phyloP scores from a whole-genome alignment of 2,113 vertebrate genomes.

The Machaerirhynchus nigripectus region DNA sequence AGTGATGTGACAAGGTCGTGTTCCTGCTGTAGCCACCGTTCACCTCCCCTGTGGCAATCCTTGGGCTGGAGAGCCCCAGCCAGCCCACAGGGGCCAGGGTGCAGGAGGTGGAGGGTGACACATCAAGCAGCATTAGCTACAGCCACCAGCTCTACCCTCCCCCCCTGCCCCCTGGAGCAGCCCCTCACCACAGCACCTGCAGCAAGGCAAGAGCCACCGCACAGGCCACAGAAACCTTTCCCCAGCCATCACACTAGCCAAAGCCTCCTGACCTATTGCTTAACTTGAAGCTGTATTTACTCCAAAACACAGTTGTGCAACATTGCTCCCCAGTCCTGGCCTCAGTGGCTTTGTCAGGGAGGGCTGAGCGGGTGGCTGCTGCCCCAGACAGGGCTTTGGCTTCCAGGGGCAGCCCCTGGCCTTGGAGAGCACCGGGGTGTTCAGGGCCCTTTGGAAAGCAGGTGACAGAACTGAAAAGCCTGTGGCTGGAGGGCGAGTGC shows the following conservation, averaged over 20 bases:
- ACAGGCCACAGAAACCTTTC: background rate
- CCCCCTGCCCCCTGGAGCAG: fast-evolving
- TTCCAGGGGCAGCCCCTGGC: background rate
- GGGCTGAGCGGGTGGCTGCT: background rate
- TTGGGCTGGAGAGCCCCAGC: background rate
- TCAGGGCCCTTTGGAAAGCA: too few relatives aligned
- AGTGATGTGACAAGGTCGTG: fast-evolving
- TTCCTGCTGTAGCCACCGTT: too few relatives aligned
- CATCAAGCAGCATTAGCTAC: background rate
- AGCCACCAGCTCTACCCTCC: background rate
- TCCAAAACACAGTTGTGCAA: background rate
- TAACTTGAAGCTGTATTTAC: background rate
- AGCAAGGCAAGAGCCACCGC: background rate
- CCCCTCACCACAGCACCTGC: background rate
- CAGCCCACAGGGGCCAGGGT: background rate
- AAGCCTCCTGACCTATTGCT: conserved; percentile 23
- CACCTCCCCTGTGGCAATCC: fast-evolving
- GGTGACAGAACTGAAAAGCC: background rate
- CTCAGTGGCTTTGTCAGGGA: background rate
- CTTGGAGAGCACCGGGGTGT: fast-evolving
- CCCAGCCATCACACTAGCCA: background rate
- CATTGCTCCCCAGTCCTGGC: background rate
- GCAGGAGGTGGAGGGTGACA: background rate
- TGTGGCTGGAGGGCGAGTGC: fast-evolving
- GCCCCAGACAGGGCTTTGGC: background rate